Conservation (phyloP, 2,113 vertebrate species). For the Melospiza georgiana region DNA sequence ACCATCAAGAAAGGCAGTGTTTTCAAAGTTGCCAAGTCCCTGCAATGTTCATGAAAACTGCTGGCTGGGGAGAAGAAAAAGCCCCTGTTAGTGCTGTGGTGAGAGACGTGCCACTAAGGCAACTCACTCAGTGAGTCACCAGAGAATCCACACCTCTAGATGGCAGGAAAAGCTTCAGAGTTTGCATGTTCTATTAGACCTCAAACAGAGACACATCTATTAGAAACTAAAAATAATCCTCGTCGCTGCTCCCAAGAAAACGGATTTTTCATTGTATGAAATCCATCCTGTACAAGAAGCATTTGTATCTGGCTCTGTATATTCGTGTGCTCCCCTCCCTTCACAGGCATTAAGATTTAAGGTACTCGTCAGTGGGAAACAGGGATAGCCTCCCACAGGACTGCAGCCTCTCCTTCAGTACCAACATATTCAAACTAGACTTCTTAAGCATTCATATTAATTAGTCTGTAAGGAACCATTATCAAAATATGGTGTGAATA, state of each 20-base stretch:
- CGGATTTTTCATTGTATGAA: slow-evolving; percentile 23
- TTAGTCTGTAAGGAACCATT: slow-evolving; percentile 59
- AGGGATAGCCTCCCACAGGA: slow-evolving; percentile 16
- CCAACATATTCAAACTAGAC: slow-evolving; percentile 45
- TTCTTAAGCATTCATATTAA: slow-evolving; percentile 61
- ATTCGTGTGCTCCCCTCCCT: background rate
- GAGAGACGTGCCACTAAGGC: background rate
- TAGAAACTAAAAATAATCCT: slow-evolving; percentile 12
- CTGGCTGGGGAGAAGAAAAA: background rate
- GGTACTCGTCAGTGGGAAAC: slow-evolving; percentile 44
- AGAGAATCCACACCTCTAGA: slow-evolving; percentile 30
- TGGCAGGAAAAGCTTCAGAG: slow-evolving; percentile 3
- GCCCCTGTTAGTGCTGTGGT: background rate
- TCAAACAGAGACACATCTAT: slow-evolving; percentile 11
- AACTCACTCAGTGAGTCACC: background rate
- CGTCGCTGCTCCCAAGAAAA: background rate
- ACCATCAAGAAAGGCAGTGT: background rate
- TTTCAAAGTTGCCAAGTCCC: background rate
- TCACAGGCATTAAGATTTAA: background rate
- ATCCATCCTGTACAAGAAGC: background rate
- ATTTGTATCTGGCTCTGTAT: background rate
- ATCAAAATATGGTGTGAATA: slow-evolving; percentile 60
- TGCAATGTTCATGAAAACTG: background rate
- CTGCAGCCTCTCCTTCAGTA: slow-evolving; percentile 14
- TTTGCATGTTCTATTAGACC: background rate